phyloP scores from a whole-genome alignment of 2,797 vertebrate genomes.

The Cuculus canorus region DNA sequence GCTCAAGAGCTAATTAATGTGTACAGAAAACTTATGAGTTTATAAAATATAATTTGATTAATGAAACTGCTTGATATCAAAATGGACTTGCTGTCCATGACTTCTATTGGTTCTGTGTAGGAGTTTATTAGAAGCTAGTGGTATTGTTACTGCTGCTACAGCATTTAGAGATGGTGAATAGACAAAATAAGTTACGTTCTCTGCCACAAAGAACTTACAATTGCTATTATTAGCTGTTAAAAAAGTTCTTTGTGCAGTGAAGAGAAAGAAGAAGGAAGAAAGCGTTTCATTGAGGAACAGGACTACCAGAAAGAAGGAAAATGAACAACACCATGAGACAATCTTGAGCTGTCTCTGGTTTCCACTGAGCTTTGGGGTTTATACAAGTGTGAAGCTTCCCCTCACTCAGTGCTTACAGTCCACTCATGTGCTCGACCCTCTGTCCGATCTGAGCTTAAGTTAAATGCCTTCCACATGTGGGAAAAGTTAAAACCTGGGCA shows the following conservation, averaged over 20 bases:
- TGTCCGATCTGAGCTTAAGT: background rate
- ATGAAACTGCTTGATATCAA: background rate
- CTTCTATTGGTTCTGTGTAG: background rate
- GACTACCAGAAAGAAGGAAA: background rate
- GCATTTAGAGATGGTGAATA: background rate
- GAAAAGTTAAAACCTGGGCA: constrained; percentile 54
- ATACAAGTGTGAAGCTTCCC: background rate
- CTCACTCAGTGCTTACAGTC: background rate
- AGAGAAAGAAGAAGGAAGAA: background rate
- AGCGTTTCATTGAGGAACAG: background rate
- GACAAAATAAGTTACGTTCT: background rate
- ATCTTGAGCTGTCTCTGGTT: fast-evolving
- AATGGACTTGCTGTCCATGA: background rate
- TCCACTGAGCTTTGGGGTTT: background rate
- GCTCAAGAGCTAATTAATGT: background rate
- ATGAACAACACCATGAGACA: background rate
- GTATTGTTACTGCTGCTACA: background rate
- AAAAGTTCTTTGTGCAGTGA: background rate
- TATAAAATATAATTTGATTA: background rate
- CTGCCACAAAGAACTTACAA: background rate
- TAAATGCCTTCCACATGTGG: constrained; percentile 64
- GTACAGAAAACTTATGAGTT: background rate
- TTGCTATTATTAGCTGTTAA: background rate
- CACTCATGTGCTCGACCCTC: background rate
- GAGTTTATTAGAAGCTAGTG: background rate